Base-by-base conservation (phyloP, 2,113 vertebrate genomes). In the Sterrhoptilus dennistouni region DNA sequence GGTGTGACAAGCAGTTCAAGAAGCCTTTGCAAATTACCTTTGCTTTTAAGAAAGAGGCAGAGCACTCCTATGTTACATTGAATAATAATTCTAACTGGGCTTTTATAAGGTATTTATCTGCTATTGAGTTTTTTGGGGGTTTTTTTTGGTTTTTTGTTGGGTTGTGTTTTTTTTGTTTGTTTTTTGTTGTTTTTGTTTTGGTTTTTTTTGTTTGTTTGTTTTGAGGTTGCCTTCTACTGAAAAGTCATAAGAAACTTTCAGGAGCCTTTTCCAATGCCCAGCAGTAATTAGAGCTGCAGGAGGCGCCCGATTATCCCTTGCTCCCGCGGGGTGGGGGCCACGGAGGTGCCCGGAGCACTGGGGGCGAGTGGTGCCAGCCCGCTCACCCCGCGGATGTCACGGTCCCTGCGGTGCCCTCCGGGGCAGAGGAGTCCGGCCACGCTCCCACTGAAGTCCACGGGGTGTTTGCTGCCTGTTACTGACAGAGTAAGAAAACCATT, bases 371-470 rank as follows among this genome's bases (percentile, higher is more conserved):
- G 15, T 15, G 42, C 33, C 11, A 10, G 64, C 9, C 2, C 27
- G 0, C 28, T 17, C 2, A 2, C 20, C 12, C 17, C 29, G 44
- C 2, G 8, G 21, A 7, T 49, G 8, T 31, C 29, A 5, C 20
- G 2, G 11, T 44, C 45, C 60, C 3, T 3, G 15, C 0, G 12
- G 19, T 20, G 40, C 22, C 47, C 25, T 16, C 5, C 11, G 25
- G 14, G 15, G 6, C 38, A 5, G 5, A 23, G 11, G 24, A 40
- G 56, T 33, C 27, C 5, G 4, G 17, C 63, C 10, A 7, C 4
- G 4, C 31, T 25, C 35, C 8, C 29, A 0, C 7, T 19, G 0
- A 3, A 23, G 11, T 11, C 47, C 31, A 0, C 1, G 28, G 31
- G 14, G 6, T 33, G 49, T 38, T 61, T 35, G 24, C 31, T 80